A percentile compares a stretch with the other conserved stretches of the same genome.
These are phyloP conservation scores for Festucalex cinctus DNA, from an alignment of 2,113 vertebrate species.

Conservation along the genomic window DNA sequence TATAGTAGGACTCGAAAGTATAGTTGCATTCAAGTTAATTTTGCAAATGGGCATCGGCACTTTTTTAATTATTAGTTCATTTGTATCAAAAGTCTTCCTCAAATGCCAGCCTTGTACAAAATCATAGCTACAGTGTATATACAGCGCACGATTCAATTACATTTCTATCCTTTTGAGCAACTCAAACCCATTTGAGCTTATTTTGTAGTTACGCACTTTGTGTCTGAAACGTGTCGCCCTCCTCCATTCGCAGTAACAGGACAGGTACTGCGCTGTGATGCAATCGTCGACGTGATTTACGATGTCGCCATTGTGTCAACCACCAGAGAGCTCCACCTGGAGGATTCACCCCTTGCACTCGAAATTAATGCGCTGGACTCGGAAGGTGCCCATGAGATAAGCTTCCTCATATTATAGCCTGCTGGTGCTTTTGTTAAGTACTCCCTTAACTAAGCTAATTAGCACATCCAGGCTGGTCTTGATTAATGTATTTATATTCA, in stretches of 20 bases:
- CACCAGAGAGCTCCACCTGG: slow-evolving; percentile 91
- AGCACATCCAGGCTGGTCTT: not conserved
- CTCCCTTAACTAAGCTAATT: not conserved
- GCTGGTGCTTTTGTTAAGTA: slow-evolving; percentile 1
- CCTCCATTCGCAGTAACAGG: slow-evolving; percentile 78
- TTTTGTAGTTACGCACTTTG: not conserved
- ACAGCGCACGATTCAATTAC: not conserved
- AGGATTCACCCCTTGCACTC: slow-evolving; percentile 89
- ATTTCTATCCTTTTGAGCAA: not conserved
- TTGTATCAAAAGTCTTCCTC: not conserved
- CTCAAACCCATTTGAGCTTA: not conserved
- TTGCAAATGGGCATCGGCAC: no score
- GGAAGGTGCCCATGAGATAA: slow-evolving; percentile 76
- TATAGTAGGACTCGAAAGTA: no score
- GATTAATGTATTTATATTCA: not conserved
- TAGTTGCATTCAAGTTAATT: no score
- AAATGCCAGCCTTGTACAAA: not conserved
- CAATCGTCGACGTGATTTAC: slow-evolving; percentile 88
- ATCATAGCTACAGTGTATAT: not conserved
- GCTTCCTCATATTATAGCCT: not conserved
- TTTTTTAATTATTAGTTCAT: no score
- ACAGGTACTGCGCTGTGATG: slow-evolving; percentile 90
- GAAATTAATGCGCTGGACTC: slow-evolving; percentile 91
- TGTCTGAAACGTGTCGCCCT: not conserved
- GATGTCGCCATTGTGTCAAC: slow-evolving; percentile 91